Conservation (phyloP, 2,888 invertebrate species). For the Acholoe squamosa region DNA sequence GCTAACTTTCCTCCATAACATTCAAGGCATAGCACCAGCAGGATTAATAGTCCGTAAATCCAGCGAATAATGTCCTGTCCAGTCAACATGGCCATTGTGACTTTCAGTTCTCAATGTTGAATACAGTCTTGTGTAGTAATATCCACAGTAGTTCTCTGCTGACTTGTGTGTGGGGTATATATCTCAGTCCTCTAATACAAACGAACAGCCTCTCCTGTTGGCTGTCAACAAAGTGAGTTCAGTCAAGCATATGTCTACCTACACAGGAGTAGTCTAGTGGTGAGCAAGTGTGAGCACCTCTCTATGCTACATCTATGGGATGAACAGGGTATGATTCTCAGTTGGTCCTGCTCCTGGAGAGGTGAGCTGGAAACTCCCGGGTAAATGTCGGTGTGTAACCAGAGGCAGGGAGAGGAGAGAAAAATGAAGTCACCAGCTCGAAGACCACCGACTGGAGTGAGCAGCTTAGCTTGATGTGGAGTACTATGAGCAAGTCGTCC, state of each 20-base stretch:
- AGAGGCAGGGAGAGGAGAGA: not conserved
- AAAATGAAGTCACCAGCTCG: not conserved
- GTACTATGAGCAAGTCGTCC: not conserved
- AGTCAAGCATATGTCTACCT: no score
- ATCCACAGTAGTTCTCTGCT: not conserved
- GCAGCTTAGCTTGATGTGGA: not conserved
- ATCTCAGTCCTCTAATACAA: not conserved
- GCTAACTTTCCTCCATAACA: not conserved
- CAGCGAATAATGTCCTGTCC: conserved; percentile 34
- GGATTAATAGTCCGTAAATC: not conserved
- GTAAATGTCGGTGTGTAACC: not conserved
- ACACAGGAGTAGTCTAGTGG: not conserved
- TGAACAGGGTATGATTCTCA: not conserved
- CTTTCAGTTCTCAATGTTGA: not conserved
- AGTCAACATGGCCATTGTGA: not conserved
- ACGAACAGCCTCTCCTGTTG: no score
- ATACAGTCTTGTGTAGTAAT: not conserved
- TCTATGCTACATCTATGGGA: not conserved
- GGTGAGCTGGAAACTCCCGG: not conserved
- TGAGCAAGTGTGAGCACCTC: not conserved
- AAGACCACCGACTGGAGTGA: not conserved
- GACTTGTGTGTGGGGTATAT: not conserved
- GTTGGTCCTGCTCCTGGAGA: not conserved
- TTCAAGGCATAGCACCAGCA: conserved; percentile 9
- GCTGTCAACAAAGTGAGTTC: no score